These are phyloP conservation scores for Gnathonemus longibarbis DNA, from an alignment of 2,113 vertebrate genomes.

Conservation along the genomic window DNA sequence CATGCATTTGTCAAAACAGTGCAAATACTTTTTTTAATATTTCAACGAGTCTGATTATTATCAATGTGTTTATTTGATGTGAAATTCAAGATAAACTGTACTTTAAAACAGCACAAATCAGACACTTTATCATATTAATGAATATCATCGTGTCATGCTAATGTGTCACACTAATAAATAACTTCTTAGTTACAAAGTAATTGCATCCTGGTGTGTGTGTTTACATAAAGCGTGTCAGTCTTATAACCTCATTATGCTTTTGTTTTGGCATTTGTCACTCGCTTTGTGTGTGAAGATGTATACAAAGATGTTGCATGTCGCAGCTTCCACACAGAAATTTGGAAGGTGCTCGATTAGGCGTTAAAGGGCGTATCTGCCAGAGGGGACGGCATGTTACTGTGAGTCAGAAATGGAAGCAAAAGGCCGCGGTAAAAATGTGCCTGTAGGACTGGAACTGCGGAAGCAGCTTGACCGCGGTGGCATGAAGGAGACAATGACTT, in stretches of 20 bases:
- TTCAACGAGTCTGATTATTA: neutral
- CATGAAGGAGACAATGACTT: neutral
- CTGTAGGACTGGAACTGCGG: neutral
- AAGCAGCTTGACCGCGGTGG: neutral
- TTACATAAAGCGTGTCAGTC: neutral
- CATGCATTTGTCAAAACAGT: neutral
- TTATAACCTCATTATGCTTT: neutral
- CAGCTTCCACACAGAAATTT: neutral
- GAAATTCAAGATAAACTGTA: neutral
- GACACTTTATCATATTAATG: neutral
- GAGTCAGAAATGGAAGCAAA: conserved; percentile 5
- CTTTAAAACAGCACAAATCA: neutral
- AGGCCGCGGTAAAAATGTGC: neutral
- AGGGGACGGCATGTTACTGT: neutral
- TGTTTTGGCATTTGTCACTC: neutral
- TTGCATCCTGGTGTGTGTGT: neutral
- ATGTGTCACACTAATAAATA: neutral
- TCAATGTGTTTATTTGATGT: neutral
- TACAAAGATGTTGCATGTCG: neutral
- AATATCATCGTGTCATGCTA: neutral
- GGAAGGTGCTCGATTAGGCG: neutral
- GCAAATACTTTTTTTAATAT: neutral
- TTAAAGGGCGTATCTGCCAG: neutral
- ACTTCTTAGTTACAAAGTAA: neutral
- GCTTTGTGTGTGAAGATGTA: neutral